Evolutionary conservation across 2,113 vertebrate species (phyloP).

Genomic region (Conger conger): DNA sequence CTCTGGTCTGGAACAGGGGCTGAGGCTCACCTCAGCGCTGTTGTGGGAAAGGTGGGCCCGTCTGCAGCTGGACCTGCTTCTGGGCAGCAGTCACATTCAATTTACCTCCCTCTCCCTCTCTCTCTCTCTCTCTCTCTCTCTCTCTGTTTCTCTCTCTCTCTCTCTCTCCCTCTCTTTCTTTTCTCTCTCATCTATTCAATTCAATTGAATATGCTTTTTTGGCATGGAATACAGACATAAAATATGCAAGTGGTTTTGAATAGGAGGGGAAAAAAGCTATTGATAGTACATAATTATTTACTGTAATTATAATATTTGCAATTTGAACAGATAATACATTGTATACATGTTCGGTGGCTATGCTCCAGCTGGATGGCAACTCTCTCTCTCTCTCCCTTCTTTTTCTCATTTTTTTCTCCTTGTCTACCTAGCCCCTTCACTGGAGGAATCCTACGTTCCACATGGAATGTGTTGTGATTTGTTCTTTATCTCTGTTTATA

Average conservation of each 20-base stretch:
- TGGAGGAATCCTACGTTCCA: background rate
- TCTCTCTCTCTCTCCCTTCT: background rate
- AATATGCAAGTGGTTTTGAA: too few species aligned
- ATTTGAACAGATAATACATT: too few species aligned
- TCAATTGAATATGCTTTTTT: too few species aligned
- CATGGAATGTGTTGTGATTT: background rate
- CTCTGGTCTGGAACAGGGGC: background rate
- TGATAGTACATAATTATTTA: too few species aligned
- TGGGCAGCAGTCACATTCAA: conserved; percentile 52
- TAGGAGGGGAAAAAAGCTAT: too few species aligned
- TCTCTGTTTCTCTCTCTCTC: background rate
- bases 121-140: conserved; percentile 4
- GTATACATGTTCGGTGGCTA: too few species aligned
- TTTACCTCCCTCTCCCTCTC: conserved; percentile 27
- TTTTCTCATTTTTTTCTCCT: background rate
- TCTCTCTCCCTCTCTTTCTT: too few species aligned
- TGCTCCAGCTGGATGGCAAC: background rate
- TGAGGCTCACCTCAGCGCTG: background rate
- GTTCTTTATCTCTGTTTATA: background rate
- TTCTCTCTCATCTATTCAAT: too few species aligned
- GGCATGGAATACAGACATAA: too few species aligned
- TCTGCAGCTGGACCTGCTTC: background rate
- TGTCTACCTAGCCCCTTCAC: background rate
- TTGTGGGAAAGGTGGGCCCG: background rate
- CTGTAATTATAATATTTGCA: too few species aligned